These are phyloP conservation scores for Lepidonotus clava DNA, from an alignment of 2,888 invertebrate species.

Conservation along the genomic window DNA sequence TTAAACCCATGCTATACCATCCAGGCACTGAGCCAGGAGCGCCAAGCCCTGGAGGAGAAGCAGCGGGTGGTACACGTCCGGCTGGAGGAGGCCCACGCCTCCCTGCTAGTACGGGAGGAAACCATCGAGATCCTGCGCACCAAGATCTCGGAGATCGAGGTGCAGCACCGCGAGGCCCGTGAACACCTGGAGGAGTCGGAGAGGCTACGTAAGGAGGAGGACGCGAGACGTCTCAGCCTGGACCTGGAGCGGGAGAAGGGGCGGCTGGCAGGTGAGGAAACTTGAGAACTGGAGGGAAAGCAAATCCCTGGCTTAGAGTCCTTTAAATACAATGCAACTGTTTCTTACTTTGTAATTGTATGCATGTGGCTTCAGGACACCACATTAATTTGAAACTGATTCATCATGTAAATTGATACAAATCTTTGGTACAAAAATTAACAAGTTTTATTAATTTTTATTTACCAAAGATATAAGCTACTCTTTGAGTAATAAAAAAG, in stretches of 20 bases:
- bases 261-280: conserved; percentile 74
- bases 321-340: too few relatives aligned
- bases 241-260: conserved; percentile 80
- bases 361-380: too few relatives aligned
- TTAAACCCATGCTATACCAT: conserved; percentile 43
- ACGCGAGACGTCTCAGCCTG: conserved; percentile 73
- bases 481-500: too few relatives aligned
- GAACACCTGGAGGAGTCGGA: conserved; percentile 29
- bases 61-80: conserved; percentile 69
- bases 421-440: too few relatives aligned
- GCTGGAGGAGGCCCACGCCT: conserved; percentile 65
- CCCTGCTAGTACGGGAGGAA: conserved; percentile 60
- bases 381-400: too few relatives aligned
- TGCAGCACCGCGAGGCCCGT: conserved; percentile 39
- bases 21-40: conserved; percentile 70
- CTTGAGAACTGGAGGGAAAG: background rate
- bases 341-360: too few relatives aligned
- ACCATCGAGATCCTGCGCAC: conserved; percentile 42
- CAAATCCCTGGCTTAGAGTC: too few relatives aligned
- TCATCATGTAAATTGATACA: too few relatives aligned
- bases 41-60: conserved; percentile 66
- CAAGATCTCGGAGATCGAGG: conserved; percentile 32
- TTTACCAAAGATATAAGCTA: too few relatives aligned
- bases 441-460: too few relatives aligned
- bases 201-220: conserved; percentile 65